Conservation (phyloP, 2,888 invertebrate genomes). For the Rhamphomyia laevipes region DNA sequence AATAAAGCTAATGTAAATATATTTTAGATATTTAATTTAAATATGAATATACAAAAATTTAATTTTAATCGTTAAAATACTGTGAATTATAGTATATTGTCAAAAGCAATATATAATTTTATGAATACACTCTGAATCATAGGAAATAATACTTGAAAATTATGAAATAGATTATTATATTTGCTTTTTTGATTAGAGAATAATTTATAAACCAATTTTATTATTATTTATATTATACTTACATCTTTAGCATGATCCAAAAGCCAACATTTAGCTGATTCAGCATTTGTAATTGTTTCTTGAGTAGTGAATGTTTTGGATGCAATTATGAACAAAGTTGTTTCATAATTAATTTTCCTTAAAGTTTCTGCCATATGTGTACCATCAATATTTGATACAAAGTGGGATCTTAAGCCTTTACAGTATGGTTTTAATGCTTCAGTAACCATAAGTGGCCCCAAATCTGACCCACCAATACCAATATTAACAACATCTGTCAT, state of each 20-base stretch:
- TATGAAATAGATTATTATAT: too few relatives aligned
- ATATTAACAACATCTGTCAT: conserved; percentile 98
- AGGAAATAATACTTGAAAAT: too few relatives aligned
- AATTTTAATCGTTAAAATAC: too few relatives aligned
- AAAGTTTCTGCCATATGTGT: conserved; percentile 93
- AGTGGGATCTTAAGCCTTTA: conserved; percentile 77
- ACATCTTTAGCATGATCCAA: conserved; percentile 76
- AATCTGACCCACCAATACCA: conserved; percentile 98
- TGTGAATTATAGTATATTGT: too few relatives aligned
- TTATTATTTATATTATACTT: conserved; percentile 38
- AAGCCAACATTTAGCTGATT: conserved; percentile 95
- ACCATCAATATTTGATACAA: conserved; percentile 98
- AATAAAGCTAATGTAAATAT: too few relatives aligned
- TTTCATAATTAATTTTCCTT: conserved; percentile 81
- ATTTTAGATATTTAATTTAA: too few relatives aligned
- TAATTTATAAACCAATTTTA: too few relatives aligned
- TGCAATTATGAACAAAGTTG: conserved; percentile 94
- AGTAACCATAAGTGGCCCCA: conserved; percentile 98
- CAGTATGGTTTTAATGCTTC: conserved; percentile 91
- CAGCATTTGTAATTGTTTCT: conserved; percentile 98
- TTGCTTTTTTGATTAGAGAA: too few relatives aligned
- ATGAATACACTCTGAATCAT: too few relatives aligned
- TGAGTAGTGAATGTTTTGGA: conserved; percentile 99
- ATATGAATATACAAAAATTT: too few relatives aligned
- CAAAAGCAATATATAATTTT: too few relatives aligned